phyloP scores from a whole-genome alignment of 2,113 vertebrate species.

The Synchiropus splendidus region DNA sequence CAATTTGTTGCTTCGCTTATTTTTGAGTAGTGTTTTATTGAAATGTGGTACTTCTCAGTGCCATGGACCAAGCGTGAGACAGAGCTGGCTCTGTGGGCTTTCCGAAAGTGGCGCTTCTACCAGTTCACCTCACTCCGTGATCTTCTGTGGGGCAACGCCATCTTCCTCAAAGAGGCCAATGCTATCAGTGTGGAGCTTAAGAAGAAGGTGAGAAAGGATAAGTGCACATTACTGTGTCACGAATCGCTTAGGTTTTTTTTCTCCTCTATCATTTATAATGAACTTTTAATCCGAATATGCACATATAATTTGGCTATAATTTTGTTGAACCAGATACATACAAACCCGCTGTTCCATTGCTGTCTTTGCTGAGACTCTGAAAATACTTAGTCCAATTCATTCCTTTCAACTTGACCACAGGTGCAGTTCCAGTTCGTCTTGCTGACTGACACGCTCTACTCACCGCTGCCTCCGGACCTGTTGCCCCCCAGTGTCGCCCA shows the following conservation, averaged over 20 bases:
- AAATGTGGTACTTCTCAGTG: conserved; percentile 57
- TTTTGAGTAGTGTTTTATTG: background rate
- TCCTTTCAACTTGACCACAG: conserved; percentile 45
- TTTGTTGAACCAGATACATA: too few species aligned
- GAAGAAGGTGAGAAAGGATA: conserved; percentile 81
- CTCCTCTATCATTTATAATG: too few species aligned
- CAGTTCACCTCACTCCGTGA: conserved; percentile 96
- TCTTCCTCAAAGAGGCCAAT: conserved; percentile 96
- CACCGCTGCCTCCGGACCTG: conserved; percentile 86
- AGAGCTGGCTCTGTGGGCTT: conserved; percentile 89
- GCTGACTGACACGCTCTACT: conserved; percentile 93
- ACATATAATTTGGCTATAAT: too few species aligned
- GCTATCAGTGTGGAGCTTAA: conserved; percentile 97
- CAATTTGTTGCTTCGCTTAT: background rate
- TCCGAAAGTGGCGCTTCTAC: conserved; percentile 97
- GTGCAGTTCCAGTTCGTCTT: conserved; percentile 98
- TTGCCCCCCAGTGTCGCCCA: conserved; percentile 81
- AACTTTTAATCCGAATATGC: too few species aligned
- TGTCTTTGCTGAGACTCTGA: too few species aligned
- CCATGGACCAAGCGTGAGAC: conserved; percentile 85
- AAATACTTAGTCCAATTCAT: too few species aligned
- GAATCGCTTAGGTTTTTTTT: too few species aligned
- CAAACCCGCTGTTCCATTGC: too few species aligned
- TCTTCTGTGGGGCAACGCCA: conserved; percentile 91
- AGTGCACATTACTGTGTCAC: too few species aligned